Conservation (phyloP, 2,113 vertebrate genomes). For the Riparia riparia region DNA sequence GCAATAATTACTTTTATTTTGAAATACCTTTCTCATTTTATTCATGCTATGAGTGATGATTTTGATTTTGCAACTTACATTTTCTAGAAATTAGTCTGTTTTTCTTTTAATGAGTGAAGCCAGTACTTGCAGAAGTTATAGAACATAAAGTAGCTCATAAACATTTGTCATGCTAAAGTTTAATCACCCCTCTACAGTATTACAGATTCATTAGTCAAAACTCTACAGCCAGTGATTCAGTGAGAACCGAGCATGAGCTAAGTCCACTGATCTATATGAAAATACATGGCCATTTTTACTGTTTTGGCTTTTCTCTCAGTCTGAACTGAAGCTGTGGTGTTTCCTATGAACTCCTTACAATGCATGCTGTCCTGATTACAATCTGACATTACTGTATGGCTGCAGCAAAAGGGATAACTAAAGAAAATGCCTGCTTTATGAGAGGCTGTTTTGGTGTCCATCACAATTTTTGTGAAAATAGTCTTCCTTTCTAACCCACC, state of each 20-base stretch:
- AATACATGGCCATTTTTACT: background rate
- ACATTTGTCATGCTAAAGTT: background rate
- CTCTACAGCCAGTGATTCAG: background rate
- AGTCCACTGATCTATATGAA: background rate
- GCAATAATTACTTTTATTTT: slow-evolving; percentile 13
- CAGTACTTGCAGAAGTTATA: background rate
- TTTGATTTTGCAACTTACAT: background rate
- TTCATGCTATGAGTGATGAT: background rate
- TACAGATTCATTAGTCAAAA: background rate
- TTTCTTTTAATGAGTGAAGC: background rate
- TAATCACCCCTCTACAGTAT: background rate
- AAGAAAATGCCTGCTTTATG: background rate
- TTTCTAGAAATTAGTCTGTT: background rate
- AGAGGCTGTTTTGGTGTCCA: background rate
- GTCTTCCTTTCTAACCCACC: background rate
- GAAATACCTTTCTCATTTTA: background rate
- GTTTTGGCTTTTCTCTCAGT: background rate
- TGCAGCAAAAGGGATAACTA: background rate
- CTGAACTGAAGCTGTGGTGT: background rate
- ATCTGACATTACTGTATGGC: background rate
- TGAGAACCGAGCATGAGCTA: background rate
- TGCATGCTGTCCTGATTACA: background rate
- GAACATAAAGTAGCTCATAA: background rate
- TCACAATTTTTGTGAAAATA: background rate
- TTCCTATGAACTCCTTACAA: background rate